A percentile compares a stretch with the other conserved stretches of the same genome.
Conservation (phyloP, 2,113 vertebrate species). For the Pedionomus torquatus region DNA sequence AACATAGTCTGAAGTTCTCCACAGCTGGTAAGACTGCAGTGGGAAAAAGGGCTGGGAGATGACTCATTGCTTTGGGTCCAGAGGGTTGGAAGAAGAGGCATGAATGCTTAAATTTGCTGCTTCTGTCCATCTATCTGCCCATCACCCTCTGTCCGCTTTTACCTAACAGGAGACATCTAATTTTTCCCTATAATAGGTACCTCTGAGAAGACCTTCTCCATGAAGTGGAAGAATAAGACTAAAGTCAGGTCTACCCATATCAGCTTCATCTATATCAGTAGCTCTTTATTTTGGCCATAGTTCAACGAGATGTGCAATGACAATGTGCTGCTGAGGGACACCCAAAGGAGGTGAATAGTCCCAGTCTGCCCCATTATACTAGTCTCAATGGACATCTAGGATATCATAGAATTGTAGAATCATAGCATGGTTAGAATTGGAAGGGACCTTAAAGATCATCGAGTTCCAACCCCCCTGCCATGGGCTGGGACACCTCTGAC, state of each 20-base stretch:
- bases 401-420: too few relatives aligned
- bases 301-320: background rate
- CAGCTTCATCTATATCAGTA: background rate
- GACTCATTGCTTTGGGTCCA: background rate
- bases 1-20: background rate
- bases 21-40: background rate
- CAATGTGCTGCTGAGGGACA: background rate
- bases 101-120: background rate
- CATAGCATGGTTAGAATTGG: too few relatives aligned
- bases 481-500: too few relatives aligned
- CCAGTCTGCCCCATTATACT: background rate
- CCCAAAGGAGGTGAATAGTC: background rate
- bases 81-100: background rate
- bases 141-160: background rate
- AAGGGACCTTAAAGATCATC: too few relatives aligned
- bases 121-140: background rate
- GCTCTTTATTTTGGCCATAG: background rate
- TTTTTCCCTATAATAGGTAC: background rate
- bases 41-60: background rate
- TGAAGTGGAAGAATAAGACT: background rate
- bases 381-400: background rate
- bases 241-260: background rate
- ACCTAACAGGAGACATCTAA: background rate
- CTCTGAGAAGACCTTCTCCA: background rate
- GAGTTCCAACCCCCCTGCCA: too few relatives aligned